Evolutionary conservation across 92 coral and sea anemone genomes (phyloP), one percentile per base, ranked within the genome.

Genomic region (Heliopora coerulea): DNA sequence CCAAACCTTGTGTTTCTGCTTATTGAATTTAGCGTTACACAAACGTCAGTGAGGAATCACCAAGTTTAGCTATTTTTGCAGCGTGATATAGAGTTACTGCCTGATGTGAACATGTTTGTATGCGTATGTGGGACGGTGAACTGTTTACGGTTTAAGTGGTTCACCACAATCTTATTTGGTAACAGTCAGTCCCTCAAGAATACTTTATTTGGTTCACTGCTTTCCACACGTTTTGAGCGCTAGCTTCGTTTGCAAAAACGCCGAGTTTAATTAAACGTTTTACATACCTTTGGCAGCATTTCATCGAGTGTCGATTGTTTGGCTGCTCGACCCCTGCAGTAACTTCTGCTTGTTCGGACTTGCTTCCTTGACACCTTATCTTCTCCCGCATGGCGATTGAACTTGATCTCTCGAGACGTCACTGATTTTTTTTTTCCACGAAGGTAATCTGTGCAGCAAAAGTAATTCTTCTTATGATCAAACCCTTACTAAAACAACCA

Each of bases 261-360:
- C 42, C 42, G 42, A 4, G 42, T 37, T 37, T 37, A 37, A n/a
- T n/a, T n/a, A n/a, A n/a, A 4, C 42, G 42, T 37, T 37, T 37
- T 18, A 34, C 77, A 70, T 70, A 70, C 77, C 63, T 70, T 70
- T 42, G 77, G 50, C 52, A 70, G 3, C 17, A 6, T 18, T 54
- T 52, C 44, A 70, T 70, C 77, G 26, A 54, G n/a, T 11, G 77
- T 50, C 49, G 48, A 56, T 28, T 56, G 61, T 56, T 23, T 56
- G 29, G 30, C 48, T 3, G 63, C 0, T 25, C 32, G 49, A 31
- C 77, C 27, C 77, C 77, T 37, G 49, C 62, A 29, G 77, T 11
- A 29, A 17, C 24, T 15, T 34, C 57, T 70, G 52, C 62, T 54
- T 70, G 63, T 70, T 54, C 37, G 62, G 54, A 31, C 77, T 35